These are phyloP conservation scores for Rhinolophus ferrumequinum DNA, from an alignment of 2,113 vertebrate genomes.

Conservation along the genomic window DNA sequence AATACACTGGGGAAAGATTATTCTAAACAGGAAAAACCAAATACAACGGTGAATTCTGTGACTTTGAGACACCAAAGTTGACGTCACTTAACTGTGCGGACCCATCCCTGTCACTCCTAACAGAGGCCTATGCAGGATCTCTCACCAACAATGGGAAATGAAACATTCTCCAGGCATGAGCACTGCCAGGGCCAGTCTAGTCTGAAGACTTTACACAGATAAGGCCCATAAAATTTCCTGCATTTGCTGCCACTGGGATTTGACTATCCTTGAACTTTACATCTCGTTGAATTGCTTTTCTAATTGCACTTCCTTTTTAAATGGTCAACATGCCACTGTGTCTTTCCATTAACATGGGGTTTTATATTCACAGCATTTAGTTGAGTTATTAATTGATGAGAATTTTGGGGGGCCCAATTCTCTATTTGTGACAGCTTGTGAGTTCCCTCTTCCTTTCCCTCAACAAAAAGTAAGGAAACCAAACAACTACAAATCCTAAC, in stretches of 20 bases:
- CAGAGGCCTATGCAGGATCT: not conserved
- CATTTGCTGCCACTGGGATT: not conserved
- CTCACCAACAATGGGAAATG: not conserved
- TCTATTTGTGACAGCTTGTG: not conserved
- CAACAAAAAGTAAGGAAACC: not conserved
- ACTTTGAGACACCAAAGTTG: not conserved
- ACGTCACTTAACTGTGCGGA: not conserved
- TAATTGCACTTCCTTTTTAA: conserved; percentile 28
- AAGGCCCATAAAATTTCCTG: not conserved
- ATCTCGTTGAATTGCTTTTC: not conserved
- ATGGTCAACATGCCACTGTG: not conserved
- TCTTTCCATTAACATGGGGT: not conserved
- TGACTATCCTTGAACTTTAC: not conserved
- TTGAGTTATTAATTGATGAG: not conserved
- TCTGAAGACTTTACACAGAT: not conserved
- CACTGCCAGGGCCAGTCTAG: not conserved
- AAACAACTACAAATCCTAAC: conserved; percentile 9
- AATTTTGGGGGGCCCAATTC: not conserved
- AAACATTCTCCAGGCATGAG: not conserved
- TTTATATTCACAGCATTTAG: not conserved
- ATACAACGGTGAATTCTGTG: not conserved
- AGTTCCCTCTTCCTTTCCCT: not conserved
- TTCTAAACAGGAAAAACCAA: not conserved
- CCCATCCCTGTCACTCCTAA: not conserved
- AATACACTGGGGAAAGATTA: not conserved